These are phyloP conservation scores for Etheostoma cragini DNA, from an alignment of 2,113 vertebrate genomes.

Conservation along the genomic window DNA sequence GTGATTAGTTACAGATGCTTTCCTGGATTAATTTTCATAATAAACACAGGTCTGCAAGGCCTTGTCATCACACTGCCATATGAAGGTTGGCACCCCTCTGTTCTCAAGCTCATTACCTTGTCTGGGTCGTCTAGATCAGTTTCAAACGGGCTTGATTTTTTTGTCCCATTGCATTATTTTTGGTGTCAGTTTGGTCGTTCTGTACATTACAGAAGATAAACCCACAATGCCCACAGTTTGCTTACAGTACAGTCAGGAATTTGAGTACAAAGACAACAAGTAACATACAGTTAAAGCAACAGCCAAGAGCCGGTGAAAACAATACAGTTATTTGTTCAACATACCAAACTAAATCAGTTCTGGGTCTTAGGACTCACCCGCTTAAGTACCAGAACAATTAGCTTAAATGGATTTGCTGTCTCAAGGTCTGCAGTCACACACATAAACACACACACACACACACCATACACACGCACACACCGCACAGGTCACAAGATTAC, in stretches of 20 bases:
- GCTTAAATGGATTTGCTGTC: constrained; percentile 64
- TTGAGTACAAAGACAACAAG: not conserved
- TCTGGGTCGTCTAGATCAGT: constrained; percentile 12
- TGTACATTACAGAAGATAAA: not conserved
- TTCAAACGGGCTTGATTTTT: constrained; percentile 22
- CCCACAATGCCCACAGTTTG: not conserved
- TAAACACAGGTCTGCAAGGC: constrained; percentile 24
- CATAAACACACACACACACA: constrained; percentile 10
- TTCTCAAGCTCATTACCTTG: constrained; percentile 24
- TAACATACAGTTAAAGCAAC: not conserved
- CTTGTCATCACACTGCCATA: constrained; percentile 8
- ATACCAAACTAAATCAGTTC: constrained; percentile 8
- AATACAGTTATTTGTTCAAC: constrained; percentile 21
- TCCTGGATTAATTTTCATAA: constrained; percentile 29
- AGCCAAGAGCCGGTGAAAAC: not conserved
- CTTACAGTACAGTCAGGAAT: not conserved
- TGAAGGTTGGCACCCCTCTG: constrained; percentile 16
- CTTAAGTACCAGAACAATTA: constrained; percentile 43
- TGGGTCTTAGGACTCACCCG: constrained; percentile 12
- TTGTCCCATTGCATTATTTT: not conserved
- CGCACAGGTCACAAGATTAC: constrained; percentile 56
- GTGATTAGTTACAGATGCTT: constrained; percentile 46
- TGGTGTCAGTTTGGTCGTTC: not conserved
- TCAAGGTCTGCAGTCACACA: constrained; percentile 46
- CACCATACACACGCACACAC: constrained; percentile 17